Base-by-base conservation (phyloP, 2,113 vertebrate genomes). In the Charina bottae region DNA sequence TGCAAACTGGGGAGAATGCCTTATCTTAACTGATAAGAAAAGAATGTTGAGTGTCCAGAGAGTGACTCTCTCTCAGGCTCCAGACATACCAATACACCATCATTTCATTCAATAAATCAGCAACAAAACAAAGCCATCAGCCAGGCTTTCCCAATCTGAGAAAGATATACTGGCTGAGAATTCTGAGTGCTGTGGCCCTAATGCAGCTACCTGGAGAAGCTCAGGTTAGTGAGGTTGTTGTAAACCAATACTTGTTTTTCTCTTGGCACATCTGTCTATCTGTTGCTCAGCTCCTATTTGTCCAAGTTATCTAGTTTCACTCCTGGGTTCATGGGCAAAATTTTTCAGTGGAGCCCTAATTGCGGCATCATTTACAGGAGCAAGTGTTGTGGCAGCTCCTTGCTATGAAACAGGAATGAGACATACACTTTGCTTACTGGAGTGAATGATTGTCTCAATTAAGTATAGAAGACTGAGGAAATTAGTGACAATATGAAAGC, bases 351-450 rank as follows among this genome's bases (percentile, higher is more conserved):
- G 62, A 33, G 28, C 6, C 0, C 90, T 46, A 83, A 56, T 37
- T 58, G 78, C 23, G n/a, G 1, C 59, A 93, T 87, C 49, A 85
- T 87, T 94, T 93, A 24, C 26, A 87, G 23, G 24, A 94, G 60
- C 4, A 42, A 91, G n/a, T 88, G 5, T 2, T 64, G 5, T 2
- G 64, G 1, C 9, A 91, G 83, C 59, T 46, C n/a, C 0, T 15
- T 92, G 4, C 86, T 49, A 23, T 62, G 2, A 0, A 87, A 89
- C 89, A 53, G 0, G 89, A 26, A 72, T 60, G 28, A 88, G 46
- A 88, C 0, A 3, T 54, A 84, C 1, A 0, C 64, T 10, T 85
- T 94, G 0, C 4, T 94, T 56, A 56, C 24, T 56, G 89, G 58
- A 93, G 15, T 90, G 90, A 93, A 2, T 53, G 13, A 88, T 11